Conservation (phyloP, 64 coral and sea anemone species). For the Pocillopora damicornis region DNA sequence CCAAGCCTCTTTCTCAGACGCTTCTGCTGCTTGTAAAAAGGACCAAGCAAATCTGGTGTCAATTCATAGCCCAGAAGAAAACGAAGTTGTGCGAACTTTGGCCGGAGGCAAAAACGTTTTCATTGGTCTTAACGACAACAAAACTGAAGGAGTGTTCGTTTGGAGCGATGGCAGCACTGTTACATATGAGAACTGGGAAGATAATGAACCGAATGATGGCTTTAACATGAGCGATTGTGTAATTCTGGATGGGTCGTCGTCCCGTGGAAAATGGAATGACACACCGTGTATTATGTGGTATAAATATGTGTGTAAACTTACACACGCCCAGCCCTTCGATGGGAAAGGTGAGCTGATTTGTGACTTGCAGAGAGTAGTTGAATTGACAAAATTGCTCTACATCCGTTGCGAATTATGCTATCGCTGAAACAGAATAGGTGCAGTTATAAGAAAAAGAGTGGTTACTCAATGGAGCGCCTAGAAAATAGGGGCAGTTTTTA, state of each 20-base stretch:
- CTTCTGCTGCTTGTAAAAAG: constrained; percentile 2
- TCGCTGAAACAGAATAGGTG: too few species aligned
- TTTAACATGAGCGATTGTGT: neutral
- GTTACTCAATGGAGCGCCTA: too few species aligned
- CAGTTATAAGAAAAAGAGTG: too few species aligned
- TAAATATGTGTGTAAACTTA: constrained; percentile 9
- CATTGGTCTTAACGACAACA: neutral
- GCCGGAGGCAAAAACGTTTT: neutral
- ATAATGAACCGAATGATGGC: neutral
- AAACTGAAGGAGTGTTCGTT: neutral
- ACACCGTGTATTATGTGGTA: constrained; percentile 27
- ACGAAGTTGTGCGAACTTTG: neutral
- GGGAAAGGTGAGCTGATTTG: constrained; percentile 1
- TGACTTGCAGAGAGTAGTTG: neutral
- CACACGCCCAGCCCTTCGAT: neutral
- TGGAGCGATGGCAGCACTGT: constrained; percentile 8
- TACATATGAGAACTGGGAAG: constrained; percentile 12
- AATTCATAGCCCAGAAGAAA: constrained; percentile 21
- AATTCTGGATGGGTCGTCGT: neutral
- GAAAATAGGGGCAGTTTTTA: too few species aligned
- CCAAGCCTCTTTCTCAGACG: neutral
- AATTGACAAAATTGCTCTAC: too few species aligned
- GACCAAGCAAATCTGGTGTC: neutral
- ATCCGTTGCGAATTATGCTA: too few species aligned
- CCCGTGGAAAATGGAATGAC: constrained; percentile 20